Evolutionary conservation across 92 coral and sea anemone genomes (phyloP), one percentile per base, ranked within the genome.

Genomic region (Actinostola sp.): DNA sequence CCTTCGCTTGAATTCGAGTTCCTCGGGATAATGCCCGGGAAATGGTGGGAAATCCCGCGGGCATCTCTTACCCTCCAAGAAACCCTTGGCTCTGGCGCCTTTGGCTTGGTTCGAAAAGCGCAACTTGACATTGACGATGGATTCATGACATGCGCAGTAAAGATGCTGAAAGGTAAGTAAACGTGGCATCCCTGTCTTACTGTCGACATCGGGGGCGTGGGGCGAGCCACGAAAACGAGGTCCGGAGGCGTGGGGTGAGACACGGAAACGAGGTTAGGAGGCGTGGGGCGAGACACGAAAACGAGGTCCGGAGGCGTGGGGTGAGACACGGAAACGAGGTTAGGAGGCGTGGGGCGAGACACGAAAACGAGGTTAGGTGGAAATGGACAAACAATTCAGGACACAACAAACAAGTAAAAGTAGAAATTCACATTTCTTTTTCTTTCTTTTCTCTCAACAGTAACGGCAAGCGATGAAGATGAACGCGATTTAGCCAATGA

Each of bases 11-110:
- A 28, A 12, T 61, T 61, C 11, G 66, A 68, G 7, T 68, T 62
- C 62, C 48, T 68, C 50, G 74, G 74, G 50, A 48, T 68, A 26
- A 68, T 68, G 74, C 63, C 63, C 30, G 74, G 63, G 32, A 68
- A 68, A 36, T 68, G 74, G 77, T 71, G 77, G 77, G 77, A 71
- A 41, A 71, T 71, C 52, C 77, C 77, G 77, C 52, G 77, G 21
- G 29, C 6, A 12, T 27, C 35, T 17, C 38, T 71, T 2, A 32
- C 29, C 12, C 54, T 71, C 25, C 34, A 41, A 4, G 45, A 71
- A 17, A 16, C 26, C 12, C 66, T 71, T 1, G 77, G 77, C 2
- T 57, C 66, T 55, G 77, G 77, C 15, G 66, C 51, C 36, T 71
- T 71, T 58, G 77, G 77, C 15, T 16, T 55, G 38, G 77, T 71